Base-by-base conservation (phyloP, 2,113 vertebrate species). In the Phodopus roborovskii region DNA sequence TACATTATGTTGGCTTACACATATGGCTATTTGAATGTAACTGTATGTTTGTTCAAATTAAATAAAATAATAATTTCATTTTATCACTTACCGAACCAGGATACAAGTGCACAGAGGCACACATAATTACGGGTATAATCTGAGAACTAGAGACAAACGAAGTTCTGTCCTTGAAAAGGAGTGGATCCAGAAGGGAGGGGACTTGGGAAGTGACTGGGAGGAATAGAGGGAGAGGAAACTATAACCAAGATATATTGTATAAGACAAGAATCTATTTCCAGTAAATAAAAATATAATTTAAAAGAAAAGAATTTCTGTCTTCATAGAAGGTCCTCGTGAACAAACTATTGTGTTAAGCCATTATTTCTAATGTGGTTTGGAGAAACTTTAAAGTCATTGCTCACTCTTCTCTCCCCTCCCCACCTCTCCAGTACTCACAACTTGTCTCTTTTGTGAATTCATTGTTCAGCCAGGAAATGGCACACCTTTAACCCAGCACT, bases 51-150 rank as follows among this genome's bases (percentile, higher is more conserved):
- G 42, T 58, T 79, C 53, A 90, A 62, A 50, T 17, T 64, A 87
- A 92, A 95, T 48, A 66, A 12, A 84, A 84, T 71, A 60, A 92
- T 91, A 83, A 92, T 11, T 75, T 87, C 11, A 12, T 36, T 81
- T 91, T 89, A 36, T 92, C 36, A 84, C 60, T 88, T 64, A 17
- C 50, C 48, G 74, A 75, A 1, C 3, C 45, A 92, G 3, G 62
- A 71, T 84, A 87, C 13, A 88, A 85, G 26, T 70, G 24, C 3
- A 70, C 36, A 82, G 8, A 95, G 50, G 1, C 58, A 26, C 16
- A 75, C 28, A 19, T 86, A 24, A 91, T 30, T 30, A 92, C 58
- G 26, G 16, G 4, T 74, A 86, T 7, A 13, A 50, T 30, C 48
- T 53, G 33, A 90, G n/a, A 64, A 45, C 15, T 15, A 81, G 15